A percentile compares a stretch with the other conserved stretches of the same genome.
These are phyloP conservation scores for Paguma larvata DNA, from an alignment of 2,797 vertebrate genomes.

Conservation along the genomic window DNA sequence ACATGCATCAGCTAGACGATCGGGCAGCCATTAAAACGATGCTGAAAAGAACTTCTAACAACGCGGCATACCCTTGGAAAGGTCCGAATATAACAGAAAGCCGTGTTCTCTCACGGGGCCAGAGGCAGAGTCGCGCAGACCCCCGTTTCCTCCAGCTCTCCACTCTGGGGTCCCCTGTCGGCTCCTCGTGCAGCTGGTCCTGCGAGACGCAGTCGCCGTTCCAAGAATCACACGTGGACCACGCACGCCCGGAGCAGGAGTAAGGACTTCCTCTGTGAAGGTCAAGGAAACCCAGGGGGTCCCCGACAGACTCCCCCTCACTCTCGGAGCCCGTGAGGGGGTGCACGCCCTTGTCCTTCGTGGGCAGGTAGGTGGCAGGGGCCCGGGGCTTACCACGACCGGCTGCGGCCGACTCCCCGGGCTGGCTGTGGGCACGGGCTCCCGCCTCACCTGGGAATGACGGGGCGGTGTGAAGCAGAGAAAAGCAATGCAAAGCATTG, in stretches of 20 bases:
- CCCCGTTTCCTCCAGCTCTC: not conserved
- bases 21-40: not conserved
- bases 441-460: not conserved
- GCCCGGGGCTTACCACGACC: not conserved
- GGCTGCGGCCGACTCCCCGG: not conserved
- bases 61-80: not conserved
- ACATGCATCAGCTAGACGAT: not conserved
- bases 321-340: too few relatives aligned
- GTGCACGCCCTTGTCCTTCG: accelerated
- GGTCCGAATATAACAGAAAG: not conserved
- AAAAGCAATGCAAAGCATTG: not conserved
- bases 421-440: not conserved
- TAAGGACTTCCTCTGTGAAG: not conserved
- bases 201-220: not conserved
- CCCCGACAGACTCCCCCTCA: not conserved
- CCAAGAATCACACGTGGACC: not conserved
- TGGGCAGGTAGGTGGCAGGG: too few relatives aligned
- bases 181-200: not conserved
- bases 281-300: not conserved
- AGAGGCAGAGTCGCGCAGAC: accelerated
- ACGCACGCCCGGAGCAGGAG: not conserved
- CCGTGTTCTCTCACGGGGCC: not conserved
- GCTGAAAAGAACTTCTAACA: not conserved
- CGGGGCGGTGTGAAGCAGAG: not conserved
- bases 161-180: not conserved